Evolutionary conservation across 2,797 vertebrate species (phyloP).

Genomic region (Cossypha polioptera): DNA sequence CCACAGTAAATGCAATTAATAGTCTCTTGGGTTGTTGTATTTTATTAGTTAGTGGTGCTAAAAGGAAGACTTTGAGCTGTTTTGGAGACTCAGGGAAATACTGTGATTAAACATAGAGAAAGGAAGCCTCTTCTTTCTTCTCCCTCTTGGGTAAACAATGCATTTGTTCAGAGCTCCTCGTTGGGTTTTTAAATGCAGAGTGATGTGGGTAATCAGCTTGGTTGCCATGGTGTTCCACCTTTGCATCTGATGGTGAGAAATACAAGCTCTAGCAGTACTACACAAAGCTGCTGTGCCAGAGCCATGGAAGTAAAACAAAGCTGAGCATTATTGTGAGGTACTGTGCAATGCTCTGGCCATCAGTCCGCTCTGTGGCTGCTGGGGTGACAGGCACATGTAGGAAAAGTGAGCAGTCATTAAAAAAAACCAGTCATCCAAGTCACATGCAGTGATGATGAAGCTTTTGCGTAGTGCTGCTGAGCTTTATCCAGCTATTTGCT

Average conservation of each 20-base stretch:
- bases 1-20: neutral
- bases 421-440: neutral
- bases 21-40: neutral
- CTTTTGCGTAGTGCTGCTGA: neutral
- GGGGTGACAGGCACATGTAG: neutral
- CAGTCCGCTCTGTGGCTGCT: neutral
- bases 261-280: neutral
- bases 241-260: neutral
- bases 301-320: neutral
- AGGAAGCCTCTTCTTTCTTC: neutral
- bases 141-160: neutral
- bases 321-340: neutral
- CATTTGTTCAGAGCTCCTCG: neutral
- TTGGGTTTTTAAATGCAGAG: neutral
- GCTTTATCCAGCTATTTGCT: neutral
- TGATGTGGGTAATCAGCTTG: conserved; percentile 2
- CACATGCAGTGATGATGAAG: too few relatives aligned
- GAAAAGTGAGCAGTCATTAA: neutral
- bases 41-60: neutral
- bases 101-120: neutral
- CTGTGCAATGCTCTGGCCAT: neutral
- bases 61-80: neutral
- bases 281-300: neutral
- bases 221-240: conserved; percentile 37
- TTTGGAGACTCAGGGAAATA: neutral